Evolutionary conservation across 2,113 vertebrate species (phyloP).

Genomic region (Pungitius pungitius): DNA sequence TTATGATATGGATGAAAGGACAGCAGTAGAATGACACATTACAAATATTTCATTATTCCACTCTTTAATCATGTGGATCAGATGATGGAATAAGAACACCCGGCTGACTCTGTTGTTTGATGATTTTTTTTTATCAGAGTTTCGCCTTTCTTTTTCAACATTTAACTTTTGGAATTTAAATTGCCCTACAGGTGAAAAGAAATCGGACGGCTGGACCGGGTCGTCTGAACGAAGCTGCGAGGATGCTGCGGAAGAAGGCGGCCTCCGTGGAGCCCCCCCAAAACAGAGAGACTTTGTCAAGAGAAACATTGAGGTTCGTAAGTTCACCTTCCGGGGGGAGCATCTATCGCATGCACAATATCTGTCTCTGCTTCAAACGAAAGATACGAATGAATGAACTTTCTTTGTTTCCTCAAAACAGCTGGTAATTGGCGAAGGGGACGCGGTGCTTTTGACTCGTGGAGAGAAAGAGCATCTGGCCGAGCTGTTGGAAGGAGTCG

Average conservation of each 20-base stretch:
- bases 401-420: constrained; percentile 58
- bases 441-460: constrained; percentile 81
- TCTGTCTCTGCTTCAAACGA: constrained; percentile 26
- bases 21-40: background rate
- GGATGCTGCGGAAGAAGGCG: constrained; percentile 47
- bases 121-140: background rate
- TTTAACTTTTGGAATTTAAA: constrained; percentile 18
- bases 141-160: background rate
- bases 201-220: constrained; percentile 12
- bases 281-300: constrained; percentile 87
- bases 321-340: constrained; percentile 51
- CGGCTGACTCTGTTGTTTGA: background rate
- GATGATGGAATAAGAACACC: background rate
- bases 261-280: constrained; percentile 44
- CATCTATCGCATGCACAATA: constrained; percentile 35
- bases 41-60: background rate
- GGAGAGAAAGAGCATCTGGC: constrained; percentile 85
- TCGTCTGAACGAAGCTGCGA: constrained; percentile 37
- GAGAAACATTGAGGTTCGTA: constrained; percentile 92
- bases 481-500: constrained; percentile 85
- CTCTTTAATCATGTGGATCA: background rate
- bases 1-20: constrained; percentile 9
- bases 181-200: constrained; percentile 53
- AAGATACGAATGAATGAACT: background rate
- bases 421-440: constrained; percentile 84